Conservation (phyloP, 92 coral and sea anemone species). For the Meandrina meandrites region DNA sequence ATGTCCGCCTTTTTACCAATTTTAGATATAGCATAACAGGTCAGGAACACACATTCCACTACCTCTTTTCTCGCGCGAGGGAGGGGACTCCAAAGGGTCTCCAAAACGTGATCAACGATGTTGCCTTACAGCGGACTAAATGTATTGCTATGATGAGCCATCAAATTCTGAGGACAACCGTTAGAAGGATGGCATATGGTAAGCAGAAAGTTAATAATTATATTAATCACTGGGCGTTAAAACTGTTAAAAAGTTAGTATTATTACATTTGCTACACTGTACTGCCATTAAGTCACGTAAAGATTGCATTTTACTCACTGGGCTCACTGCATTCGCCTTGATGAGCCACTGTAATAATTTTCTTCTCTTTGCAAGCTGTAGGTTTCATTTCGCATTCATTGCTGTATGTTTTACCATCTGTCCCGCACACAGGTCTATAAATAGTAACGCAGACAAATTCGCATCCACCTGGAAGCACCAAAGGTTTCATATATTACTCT, state of each 20-base stretch:
- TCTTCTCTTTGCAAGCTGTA: neutral
- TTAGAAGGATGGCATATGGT: neutral
- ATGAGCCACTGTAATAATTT: conserved; percentile 1
- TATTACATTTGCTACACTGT: neutral
- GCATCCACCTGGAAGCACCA: neutral
- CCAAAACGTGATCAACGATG: neutral
- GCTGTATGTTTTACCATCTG: conserved; percentile 24
- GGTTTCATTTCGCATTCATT: neutral
- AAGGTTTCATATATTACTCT: neutral
- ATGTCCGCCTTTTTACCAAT: too few species aligned
- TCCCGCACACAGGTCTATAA: conserved; percentile 14
- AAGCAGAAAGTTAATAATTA: neutral
- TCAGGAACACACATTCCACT: too few species aligned
- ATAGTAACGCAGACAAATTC: neutral
- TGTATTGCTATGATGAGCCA: neutral
- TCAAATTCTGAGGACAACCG: neutral
- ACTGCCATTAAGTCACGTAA: neutral
- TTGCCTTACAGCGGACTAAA: neutral
- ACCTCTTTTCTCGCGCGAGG: too few species aligned
- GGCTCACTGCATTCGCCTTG: conserved; percentile 33
- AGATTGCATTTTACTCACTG: conserved; percentile 3
- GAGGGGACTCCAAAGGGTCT: too few species aligned
- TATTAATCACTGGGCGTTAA: neutral
- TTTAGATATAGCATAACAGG: too few species aligned
- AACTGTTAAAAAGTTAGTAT: neutral